Evolutionary conservation across 2,113 vertebrate genomes (phyloP), one percentile per base, ranked within the genome.

Genomic region (Prochilodus magdalenae): DNA sequence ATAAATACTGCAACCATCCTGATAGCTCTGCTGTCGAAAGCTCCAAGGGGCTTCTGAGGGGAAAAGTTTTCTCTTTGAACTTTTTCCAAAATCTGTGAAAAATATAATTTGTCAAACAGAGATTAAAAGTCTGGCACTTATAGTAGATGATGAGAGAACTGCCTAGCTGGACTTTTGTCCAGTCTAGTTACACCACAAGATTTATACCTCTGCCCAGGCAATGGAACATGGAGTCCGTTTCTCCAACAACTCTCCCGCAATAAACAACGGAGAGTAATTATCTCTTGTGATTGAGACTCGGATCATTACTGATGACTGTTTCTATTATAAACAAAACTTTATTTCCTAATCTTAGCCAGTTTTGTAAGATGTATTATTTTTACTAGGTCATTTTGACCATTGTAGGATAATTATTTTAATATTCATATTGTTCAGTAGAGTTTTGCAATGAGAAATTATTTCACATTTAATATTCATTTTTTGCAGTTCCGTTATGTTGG

Each of bases 41-140:
- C 57, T 60, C 22, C 2, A 12, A 24, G 36, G 1, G 33, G 33
- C 20, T 24, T 70, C 24, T 24, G 33, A 40, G 20, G 36, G 36
- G 22, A 70, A 36, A 70, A 14, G 20, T 36, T 70, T 70, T 24
- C 22, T 12, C 44, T 70, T 70, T 40, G 33, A 11, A n/a, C 18
- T 66, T 66, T 66, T 7, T 26, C 57, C 57, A 6, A 60, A 60
- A 24, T 60, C 33, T 13, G 11, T 40, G 33, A 20, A 44, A 67
- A 36, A 67, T 36, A 36, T 67, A 36, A 40, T 44, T 70, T 44
- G 33, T 70, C 66, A 70, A 70, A 40, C 40, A 40, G n/a, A 40
- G 33, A 70, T 44, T 70, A 70, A 44, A 70, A 13, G 36, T 70
- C 4, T 70, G 65, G 30, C 22, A 67, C 65, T 40, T 33, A 24